Conservation (phyloP, 2,797 vertebrate genomes). For the Okamejei kenojei region DNA sequence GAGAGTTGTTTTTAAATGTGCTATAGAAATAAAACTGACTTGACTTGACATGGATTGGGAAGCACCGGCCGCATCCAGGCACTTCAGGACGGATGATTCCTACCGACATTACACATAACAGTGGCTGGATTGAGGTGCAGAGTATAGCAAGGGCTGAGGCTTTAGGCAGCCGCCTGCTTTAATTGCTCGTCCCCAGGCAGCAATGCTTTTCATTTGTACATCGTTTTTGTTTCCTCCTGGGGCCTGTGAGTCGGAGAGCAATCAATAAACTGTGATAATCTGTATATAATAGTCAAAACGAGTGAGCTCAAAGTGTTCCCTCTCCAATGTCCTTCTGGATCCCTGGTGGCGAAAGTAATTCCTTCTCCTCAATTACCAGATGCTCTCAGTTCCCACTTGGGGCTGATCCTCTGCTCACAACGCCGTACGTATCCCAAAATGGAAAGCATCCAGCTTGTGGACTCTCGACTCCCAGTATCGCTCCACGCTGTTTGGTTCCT, state of each 20-base stretch:
- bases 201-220: slow-evolving; percentile 17
- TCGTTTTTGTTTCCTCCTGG: background rate
- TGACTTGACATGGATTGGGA: too few relatives aligned
- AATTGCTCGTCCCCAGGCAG: background rate
- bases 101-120: background rate
- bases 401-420: background rate
- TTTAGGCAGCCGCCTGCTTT: background rate
- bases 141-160: background rate
- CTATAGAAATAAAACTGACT: too few relatives aligned
- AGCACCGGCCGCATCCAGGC: too few relatives aligned
- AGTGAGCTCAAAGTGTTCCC: slow-evolving; percentile 18
- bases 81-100: background rate
- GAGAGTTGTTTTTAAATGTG: too few relatives aligned
- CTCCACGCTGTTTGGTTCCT: background rate
- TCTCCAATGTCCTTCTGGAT: background rate
- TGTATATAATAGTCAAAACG: slow-evolving; percentile 11
- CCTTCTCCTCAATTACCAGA: slow-evolving; percentile 17
- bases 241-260: background rate
- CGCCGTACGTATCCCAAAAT: background rate
- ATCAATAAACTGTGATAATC: slow-evolving; percentile 32
- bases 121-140: background rate
- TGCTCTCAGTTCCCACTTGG: slow-evolving; percentile 20
- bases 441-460: background rate
- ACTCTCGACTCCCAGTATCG: too few relatives aligned
- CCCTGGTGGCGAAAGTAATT: slow-evolving; percentile 18